phyloP scores from a whole-genome alignment of 2,888 invertebrate species.

The Brachynemurus nebulosus region DNA sequence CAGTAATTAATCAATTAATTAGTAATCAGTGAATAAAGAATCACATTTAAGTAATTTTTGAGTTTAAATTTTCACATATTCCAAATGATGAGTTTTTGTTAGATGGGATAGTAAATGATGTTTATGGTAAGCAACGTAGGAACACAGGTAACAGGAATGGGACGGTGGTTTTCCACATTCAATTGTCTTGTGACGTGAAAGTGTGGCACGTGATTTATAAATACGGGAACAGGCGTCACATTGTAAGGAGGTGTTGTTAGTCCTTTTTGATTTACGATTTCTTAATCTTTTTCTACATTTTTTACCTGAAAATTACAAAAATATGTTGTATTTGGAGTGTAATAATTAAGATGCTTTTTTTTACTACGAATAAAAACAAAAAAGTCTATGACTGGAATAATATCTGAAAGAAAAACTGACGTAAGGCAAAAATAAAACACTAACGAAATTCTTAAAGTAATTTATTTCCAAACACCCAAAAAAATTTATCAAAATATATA shows the following conservation, averaged over 20 bases:
- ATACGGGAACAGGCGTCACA: neutral
- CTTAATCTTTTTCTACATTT: no score
- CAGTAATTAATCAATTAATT: no score
- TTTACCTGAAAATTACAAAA: neutral
- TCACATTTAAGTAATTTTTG: neutral
- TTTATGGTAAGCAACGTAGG: neutral
- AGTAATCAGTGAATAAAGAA: no score
- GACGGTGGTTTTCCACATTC: neutral
- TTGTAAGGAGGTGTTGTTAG: neutral
- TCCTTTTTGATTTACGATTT: no score
- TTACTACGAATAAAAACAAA: no score
- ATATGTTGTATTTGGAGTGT: no score
- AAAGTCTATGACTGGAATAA: no score
- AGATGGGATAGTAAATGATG: neutral
- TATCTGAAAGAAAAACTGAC: no score
- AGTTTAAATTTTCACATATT: neutral
- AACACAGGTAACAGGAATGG: neutral
- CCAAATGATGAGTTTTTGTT: neutral
- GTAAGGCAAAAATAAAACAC: no score
- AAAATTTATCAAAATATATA: slow-evolving; percentile 7
- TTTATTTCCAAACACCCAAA: slow-evolving; percentile 6
- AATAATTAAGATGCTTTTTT: neutral
- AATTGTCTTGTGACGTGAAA: neutral
- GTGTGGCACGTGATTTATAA: neutral
- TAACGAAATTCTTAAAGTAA: no score